Evolutionary conservation across 2,113 vertebrate species (phyloP).

Genomic region (Enhydra lutris): DNA sequence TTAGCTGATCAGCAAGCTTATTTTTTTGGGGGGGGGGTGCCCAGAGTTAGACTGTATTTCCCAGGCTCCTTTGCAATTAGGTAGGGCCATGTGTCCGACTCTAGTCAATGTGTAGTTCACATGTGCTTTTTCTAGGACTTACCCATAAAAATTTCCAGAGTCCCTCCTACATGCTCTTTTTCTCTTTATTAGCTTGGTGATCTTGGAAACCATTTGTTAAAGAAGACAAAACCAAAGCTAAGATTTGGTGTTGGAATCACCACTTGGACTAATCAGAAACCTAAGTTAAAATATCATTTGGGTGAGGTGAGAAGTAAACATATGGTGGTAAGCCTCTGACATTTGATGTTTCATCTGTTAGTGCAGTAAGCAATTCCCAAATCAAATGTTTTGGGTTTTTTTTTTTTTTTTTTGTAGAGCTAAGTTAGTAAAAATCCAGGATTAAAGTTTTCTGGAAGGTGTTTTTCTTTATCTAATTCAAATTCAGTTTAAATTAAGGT

Average conservation of each 20-base stretch:
- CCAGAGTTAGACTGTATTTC: neutral
- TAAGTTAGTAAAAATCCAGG: neutral
- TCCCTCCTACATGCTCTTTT: neutral
- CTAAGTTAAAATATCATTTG: neutral
- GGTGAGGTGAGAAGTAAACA: neutral
- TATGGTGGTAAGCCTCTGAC: neutral
- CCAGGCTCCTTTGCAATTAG: neutral
- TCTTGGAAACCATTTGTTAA: neutral
- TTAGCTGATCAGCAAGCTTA: neutral
- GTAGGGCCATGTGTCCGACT: neutral
- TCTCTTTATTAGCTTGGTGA: neutral
- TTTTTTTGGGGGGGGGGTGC: neutral
- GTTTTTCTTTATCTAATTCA: conserved; percentile 32
- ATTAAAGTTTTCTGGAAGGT: neutral
- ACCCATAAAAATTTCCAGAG: neutral
- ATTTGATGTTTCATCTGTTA: neutral
- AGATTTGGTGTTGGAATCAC: neutral
- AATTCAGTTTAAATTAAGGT: conserved; percentile 33
- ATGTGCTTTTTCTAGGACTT: neutral
- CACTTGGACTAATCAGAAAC: neutral
- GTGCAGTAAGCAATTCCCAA: neutral
- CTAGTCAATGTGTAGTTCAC: neutral
- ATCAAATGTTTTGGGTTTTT: neutral
- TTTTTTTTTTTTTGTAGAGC: neutral
- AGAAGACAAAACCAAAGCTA: neutral